phyloP scores from a whole-genome alignment of 2,797 vertebrate genomes.

The Staurois parvus region DNA sequence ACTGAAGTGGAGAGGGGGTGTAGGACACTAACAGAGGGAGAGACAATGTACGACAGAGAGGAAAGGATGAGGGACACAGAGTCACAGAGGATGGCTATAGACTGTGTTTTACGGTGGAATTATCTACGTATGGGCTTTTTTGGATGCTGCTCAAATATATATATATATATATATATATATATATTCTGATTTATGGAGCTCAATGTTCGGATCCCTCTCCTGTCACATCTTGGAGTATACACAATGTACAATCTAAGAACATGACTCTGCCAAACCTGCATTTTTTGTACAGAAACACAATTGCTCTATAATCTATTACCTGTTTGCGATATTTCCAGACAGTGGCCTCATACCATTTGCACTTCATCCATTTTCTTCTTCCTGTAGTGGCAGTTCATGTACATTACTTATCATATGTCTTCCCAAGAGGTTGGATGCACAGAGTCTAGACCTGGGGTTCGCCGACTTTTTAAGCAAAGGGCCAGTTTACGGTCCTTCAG shows the following conservation, averaged over 20 bases:
- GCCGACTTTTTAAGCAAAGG: too few species aligned
- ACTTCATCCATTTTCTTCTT: background rate
- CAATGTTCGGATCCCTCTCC: background rate
- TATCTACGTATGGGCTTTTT: too few species aligned
- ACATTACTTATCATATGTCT: background rate
- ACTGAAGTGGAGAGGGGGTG: background rate
- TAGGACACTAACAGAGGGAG: constrained; percentile 9
- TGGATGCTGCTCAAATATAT: background rate
- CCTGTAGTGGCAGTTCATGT: background rate
- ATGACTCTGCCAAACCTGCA: background rate
- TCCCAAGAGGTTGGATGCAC: background rate
- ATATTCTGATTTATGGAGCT: background rate
- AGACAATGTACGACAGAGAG: constrained; percentile 16
- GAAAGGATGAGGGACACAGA: background rate
- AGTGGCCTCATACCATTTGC: background rate
- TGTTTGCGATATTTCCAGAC: background rate
- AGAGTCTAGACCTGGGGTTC: too few species aligned
- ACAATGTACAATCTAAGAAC: background rate
- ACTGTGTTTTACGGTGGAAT: background rate
- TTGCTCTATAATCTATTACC: background rate
- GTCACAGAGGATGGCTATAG: background rate
- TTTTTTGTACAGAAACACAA: background rate
- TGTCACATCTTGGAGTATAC: background rate
- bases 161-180: too few species aligned
- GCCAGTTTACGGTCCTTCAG: too few species aligned